Evolutionary conservation across 1,140 invertebrate species (phyloP), one percentile per base, ranked within the genome.

Genomic region (Meloidogyne floridensis): DNA sequence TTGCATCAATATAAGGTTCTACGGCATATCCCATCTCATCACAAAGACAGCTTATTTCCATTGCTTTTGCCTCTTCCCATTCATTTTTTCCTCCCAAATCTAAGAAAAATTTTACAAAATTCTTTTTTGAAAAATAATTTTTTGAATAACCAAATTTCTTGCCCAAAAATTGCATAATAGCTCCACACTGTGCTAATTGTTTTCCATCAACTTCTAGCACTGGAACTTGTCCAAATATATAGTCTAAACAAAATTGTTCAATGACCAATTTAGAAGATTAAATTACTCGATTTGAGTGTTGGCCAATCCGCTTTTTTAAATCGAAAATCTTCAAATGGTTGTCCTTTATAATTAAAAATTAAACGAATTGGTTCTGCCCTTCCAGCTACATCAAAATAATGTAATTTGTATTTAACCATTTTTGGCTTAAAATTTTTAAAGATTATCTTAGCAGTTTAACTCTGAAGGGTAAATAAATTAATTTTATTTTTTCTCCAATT

Each of bases 141-240:
- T 32, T 32, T 32, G 32, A 81, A 54, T 20, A 47, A 82, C 81
- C 87, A 77, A 88, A 90, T 82, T 89, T 81, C 32, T 82, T 84
- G 9, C 86, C 89, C 42, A 90, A 78, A 81, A 82, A 90, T 59
- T 87, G 84, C 18, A 81, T 42, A 81, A 90, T 90, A 13, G 87
- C 84, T 53, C 75, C 54, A 42, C 80, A 81, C 59, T 90, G 90
- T 11, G 80, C 75, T 51, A 90, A 80, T 53, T 80, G 51, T 71
- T 85, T 84, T 43, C 89, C 90, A 72, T 90, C 85, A 59, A 90
- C 83, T 80, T 90, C 87, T 20, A 90, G 83, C 10, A 90, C 83
- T 43, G 89, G 88, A 72, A 89, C 74, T 70, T 87, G 85, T n/a
- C 83, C 83, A 69, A 87, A 87, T 56, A 84, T 80, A 32, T 74